phyloP scores from a whole-genome alignment of 23 tunicate species.

The Halocynthia aurantium region DNA sequence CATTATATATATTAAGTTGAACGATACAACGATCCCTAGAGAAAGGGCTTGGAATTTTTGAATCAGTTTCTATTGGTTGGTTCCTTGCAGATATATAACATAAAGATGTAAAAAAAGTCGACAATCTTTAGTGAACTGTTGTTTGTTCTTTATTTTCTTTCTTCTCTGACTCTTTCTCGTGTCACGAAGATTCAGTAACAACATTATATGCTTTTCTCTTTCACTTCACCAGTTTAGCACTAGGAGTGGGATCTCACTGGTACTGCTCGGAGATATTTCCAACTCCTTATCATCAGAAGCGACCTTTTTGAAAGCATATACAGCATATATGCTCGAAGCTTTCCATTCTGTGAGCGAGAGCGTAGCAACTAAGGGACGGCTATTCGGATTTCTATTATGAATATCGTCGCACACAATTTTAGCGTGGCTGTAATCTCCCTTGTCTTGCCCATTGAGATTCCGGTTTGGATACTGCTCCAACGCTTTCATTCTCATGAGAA shows the following conservation, averaged over 20 bases:
- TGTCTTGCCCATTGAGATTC: constrained; percentile 29
- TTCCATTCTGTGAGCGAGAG: constrained; percentile 90
- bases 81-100: too few species aligned
- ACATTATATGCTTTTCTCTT: too few species aligned
- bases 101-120: too few species aligned
- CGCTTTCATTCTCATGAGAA: constrained; percentile 66
- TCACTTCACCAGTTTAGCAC: neutral
- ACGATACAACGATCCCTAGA: too few species aligned
- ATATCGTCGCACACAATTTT: constrained; percentile 43
- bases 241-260: constrained; percentile 15
- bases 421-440: constrained; percentile 74
- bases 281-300: constrained; percentile 25
- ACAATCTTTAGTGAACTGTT: too few species aligned
- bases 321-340: constrained; percentile 86
- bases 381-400: constrained; percentile 27
- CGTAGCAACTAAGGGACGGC: constrained; percentile 64
- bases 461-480: constrained; percentile 31
- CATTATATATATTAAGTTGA: too few species aligned
- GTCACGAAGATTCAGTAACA: too few species aligned
- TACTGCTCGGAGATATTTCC: constrained; percentile 14
- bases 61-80: too few species aligned
- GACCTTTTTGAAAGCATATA: constrained; percentile 75
- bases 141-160: too few species aligned
- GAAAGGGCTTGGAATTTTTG: too few species aligned
- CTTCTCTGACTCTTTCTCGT: too few species aligned